A percentile compares a stretch with the other conserved stretches of the same genome.
These are phyloP conservation scores for Alauda arvensis DNA, from an alignment of 2,797 vertebrate species.

Conservation along the genomic window DNA sequence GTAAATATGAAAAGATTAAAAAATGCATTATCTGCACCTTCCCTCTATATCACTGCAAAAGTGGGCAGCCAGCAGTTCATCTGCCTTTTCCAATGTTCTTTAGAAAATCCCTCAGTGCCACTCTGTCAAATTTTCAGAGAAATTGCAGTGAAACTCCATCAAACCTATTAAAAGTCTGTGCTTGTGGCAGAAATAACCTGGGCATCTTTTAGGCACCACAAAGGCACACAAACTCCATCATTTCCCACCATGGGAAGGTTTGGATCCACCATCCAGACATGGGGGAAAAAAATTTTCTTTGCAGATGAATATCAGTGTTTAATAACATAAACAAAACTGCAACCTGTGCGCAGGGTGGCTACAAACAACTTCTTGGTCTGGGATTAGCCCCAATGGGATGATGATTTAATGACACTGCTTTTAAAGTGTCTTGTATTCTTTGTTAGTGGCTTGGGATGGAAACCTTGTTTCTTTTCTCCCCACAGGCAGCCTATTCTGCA, in stretches of 20 bases:
- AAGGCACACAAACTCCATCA: background rate
- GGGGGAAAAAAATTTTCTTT: background rate
- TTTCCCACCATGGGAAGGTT: background rate
- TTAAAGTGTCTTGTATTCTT: rapidly evolving
- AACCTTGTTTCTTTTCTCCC: background rate
- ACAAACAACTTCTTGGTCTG: rapidly evolving
- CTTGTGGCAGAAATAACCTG: background rate
- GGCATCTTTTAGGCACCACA: background rate
- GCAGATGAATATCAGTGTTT: background rate
- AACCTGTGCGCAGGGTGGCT: rapidly evolving
- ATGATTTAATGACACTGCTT: rapidly evolving
- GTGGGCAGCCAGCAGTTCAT: background rate
- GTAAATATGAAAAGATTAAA: background rate
- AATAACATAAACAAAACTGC: background rate
- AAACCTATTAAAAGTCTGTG: background rate
- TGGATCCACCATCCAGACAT: background rate
- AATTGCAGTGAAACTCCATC: background rate
- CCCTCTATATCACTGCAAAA: background rate
- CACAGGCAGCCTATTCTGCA: background rate
- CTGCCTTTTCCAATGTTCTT: background rate
- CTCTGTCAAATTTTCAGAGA: background rate
- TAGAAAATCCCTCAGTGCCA: background rate
- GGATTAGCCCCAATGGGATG: background rate
- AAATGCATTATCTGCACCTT: background rate
- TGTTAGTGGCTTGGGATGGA: background rate